Percentiles rank a stretch among this genome's conserved stretches.
phyloP scores from a whole-genome alignment of 2,797 vertebrate genomes.

The Eurystomus glaucurus region DNA sequence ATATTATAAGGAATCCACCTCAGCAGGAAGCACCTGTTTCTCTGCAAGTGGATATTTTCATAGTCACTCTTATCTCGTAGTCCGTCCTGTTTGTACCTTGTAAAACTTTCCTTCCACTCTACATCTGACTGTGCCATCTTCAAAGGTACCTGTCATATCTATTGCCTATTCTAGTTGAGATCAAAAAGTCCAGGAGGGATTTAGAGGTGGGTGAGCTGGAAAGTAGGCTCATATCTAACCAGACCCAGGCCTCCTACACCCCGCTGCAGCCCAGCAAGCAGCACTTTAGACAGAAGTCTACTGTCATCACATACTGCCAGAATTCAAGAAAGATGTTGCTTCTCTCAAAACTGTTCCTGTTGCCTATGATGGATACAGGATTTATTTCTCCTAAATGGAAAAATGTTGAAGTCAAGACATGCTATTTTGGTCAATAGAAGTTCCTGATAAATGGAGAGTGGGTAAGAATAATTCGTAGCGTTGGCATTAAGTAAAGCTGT shows the following conservation, averaged over 20 bases:
- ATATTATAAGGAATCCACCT: not conserved
- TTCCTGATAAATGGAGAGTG: not conserved
- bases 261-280: not conserved
- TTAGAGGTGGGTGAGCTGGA: not conserved
- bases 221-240: not conserved
- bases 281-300: not conserved
- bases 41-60: not conserved
- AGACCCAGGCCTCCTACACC: not conserved
- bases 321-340: not conserved
- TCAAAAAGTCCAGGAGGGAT: not conserved
- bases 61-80: not conserved
- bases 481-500: not conserved
- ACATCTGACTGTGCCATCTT: not conserved
- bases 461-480: not conserved
- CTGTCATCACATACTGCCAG: fast-evolving
- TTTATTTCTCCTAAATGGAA: not conserved
- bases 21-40: not conserved
- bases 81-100: not conserved
- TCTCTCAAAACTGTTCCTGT: not conserved
- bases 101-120: not conserved
- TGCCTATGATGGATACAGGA: not conserved
- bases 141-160: not conserved
- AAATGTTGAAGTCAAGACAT: not conserved
- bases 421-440: not conserved
- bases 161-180: not conserved